A percentile compares a stretch with the other conserved stretches of the same genome.
Evolutionary conservation across 2,113 vertebrate genomes (phyloP).

Genomic region (Emydocephalus ijimae): DNA sequence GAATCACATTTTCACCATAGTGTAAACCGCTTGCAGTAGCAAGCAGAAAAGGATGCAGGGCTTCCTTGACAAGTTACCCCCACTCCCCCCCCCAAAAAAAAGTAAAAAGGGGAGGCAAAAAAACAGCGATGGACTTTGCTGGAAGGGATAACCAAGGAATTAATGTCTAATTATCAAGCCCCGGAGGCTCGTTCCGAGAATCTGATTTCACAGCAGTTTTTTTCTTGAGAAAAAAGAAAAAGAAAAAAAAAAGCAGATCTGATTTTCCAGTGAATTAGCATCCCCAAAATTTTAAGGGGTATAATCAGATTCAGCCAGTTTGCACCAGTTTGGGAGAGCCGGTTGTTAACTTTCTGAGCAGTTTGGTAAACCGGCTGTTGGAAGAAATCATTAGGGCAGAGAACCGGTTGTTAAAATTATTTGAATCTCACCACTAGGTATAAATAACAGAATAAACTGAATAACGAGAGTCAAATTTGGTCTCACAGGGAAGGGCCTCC

Average conservation of each 20-base stretch:
- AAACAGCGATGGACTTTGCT: background rate
- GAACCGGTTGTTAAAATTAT: no score
- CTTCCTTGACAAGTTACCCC: constrained; percentile 33
- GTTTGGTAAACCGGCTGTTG: no score
- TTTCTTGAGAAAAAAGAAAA: background rate
- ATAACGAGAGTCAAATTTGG: background rate
- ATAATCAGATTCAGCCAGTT: background rate
- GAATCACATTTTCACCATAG: constrained; percentile 43
- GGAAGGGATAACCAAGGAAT: background rate
- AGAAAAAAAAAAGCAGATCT: background rate
- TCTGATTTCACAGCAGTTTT: background rate
- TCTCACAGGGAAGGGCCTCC: background rate
- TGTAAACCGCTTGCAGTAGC: background rate
- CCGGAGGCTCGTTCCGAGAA: background rate
- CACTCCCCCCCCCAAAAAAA: background rate
- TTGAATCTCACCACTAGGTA: no score
- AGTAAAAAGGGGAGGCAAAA: background rate
- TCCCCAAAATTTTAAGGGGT: background rate
- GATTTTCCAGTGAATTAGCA: background rate
- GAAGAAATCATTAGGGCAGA: no score
- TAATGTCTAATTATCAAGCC: background rate
- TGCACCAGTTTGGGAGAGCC: no score
- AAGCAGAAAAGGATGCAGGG: background rate
- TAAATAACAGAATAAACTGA: background rate
- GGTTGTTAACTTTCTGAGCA: no score